Evolutionary conservation across 2,888 invertebrate genomes (phyloP).

Genomic region (Hartigia nigra): DNA sequence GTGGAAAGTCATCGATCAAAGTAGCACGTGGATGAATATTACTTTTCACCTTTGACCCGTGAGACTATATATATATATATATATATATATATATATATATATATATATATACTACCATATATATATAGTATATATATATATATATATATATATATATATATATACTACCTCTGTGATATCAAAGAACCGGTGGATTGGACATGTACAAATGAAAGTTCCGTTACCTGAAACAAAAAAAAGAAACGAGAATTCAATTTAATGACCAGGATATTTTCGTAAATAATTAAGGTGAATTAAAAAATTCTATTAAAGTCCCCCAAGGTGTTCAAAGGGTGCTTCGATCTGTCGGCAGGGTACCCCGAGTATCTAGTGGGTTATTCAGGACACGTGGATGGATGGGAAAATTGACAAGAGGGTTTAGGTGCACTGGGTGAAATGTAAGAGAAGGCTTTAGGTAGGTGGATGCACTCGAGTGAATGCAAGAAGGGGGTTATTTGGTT

Average conservation of each 20-base stretch:
- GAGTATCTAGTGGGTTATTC: neutral
- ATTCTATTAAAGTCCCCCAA: neutral
- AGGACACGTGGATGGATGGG: conserved; percentile 9
- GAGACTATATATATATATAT: neutral
- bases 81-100: neutral
- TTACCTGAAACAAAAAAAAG: conserved; percentile 32
- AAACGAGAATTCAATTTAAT: neutral
- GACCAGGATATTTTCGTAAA: neutral
- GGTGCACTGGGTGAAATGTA: neutral
- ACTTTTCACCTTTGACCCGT: neutral
- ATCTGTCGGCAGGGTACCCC: neutral
- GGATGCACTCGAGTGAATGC: conserved; percentile 14
- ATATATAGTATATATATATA: no score
- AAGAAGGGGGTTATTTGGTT: conserved; percentile 39
- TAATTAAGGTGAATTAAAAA: neutral
- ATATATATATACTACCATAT: neutral
- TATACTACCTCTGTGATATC: neutral
- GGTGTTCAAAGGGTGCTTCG: neutral
- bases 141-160: neutral
- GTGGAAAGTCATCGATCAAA: neutral
- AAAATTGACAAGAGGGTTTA: neutral
- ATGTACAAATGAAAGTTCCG: neutral
- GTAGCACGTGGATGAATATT: neutral
- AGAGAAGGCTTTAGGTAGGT: conserved; percentile 10
- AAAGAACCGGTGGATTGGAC: neutral